A percentile compares a stretch with the other conserved stretches of the same genome.
These are phyloP conservation scores for Lathronympha strigana DNA, from an alignment of 2,888 invertebrate genomes.

Conservation along the genomic window DNA sequence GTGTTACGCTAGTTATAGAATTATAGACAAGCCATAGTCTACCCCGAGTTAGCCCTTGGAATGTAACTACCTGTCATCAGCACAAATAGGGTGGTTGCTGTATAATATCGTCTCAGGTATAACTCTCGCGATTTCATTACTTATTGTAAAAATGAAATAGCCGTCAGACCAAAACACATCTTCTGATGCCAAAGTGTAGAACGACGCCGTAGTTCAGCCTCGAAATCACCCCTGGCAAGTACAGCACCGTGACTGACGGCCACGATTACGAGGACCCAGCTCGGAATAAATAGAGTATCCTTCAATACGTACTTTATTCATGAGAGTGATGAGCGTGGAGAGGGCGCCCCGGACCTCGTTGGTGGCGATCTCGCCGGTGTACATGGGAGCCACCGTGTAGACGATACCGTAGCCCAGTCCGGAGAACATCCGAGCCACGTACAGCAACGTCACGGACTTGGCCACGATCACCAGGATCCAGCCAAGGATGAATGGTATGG, in stretches of 20 bases:
- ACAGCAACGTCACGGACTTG: conserved; percentile 81
- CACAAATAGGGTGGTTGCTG: no score
- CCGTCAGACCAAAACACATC: no score
- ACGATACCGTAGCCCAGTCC: conserved; percentile 86
- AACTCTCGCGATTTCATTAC: no score
- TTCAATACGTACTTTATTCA: conserved; percentile 76
- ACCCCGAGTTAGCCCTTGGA: no score
- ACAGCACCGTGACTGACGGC: neutral
- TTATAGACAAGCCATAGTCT: neutral
- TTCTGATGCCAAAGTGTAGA: no score
- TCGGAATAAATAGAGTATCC: neutral
- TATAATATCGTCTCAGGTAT: no score
- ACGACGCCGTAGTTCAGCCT: no score
- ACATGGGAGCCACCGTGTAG: conserved; percentile 86
- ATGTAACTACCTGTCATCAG: no score
- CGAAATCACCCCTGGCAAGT: no score
- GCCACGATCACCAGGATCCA: conserved; percentile 87
- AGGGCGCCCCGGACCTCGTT: conserved; percentile 85
- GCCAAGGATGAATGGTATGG: conserved; percentile 85
- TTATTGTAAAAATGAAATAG: no score
- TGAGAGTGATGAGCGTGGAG: conserved; percentile 85
- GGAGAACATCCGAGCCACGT: conserved; percentile 85
- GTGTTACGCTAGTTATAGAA: no score
- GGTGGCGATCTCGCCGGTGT: conserved; percentile 86
- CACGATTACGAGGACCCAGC: neutral